A percentile compares a stretch with the other conserved stretches of the same genome.
Conservation (phyloP, 2,888 invertebrate genomes). For the Aproaerema taeniolella region DNA sequence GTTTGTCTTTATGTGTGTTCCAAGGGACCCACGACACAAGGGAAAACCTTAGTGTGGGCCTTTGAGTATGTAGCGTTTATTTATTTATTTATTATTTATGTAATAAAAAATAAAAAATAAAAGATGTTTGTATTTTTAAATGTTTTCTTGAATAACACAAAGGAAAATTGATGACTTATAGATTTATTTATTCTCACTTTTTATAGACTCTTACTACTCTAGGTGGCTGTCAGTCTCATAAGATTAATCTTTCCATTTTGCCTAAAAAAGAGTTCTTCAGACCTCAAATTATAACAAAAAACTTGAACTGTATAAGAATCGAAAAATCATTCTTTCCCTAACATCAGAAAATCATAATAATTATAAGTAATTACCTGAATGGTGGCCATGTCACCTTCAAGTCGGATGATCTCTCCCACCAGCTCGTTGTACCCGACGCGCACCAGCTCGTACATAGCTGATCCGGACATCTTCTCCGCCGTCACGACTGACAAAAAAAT, state of each 20-base stretch:
- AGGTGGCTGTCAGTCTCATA: no score
- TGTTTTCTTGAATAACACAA: no score
- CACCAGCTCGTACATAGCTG: slow-evolving; percentile 99
- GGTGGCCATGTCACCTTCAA: slow-evolving; percentile 99
- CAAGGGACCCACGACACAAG: no score
- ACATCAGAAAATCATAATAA: not conserved
- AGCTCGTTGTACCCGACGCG: slow-evolving; percentile 98
- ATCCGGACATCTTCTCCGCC: slow-evolving; percentile 99
- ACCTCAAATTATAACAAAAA: not conserved
- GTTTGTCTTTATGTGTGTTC: no score
- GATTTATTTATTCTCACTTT: no score
- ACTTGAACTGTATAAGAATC: not conserved
- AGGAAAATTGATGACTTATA: no score
- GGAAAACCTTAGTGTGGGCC: no score
- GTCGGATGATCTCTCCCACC: slow-evolving; percentile 99
- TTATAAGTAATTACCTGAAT: slow-evolving; percentile 98
- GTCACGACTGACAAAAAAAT: slow-evolving; percentile 88
- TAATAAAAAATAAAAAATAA: no score
- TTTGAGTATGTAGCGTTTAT: no score
- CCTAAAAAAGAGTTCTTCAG: not conserved
- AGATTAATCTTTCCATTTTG: not conserved
- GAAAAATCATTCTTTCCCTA: not conserved
- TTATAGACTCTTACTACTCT: no score
- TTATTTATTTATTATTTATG: no score
- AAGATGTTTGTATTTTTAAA: no score